Conservation (phyloP, 2,113 vertebrate genomes). For the Dolichotis patagonum region DNA sequence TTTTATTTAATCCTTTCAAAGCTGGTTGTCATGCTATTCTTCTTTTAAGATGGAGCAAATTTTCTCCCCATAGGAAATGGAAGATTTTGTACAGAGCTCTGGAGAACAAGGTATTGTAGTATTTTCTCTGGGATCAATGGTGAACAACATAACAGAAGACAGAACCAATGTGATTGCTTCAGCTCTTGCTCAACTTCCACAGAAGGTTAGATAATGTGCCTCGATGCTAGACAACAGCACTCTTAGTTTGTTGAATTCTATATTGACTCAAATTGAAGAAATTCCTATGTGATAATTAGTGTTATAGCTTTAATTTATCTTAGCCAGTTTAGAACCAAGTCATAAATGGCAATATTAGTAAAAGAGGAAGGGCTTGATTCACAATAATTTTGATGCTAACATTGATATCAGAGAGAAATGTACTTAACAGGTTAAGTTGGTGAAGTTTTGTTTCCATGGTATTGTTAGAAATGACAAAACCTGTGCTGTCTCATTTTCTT, state of each 20-base stretch:
- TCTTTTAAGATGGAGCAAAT: not conserved
- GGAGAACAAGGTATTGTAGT: constrained; percentile 90
- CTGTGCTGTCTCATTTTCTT: not conserved
- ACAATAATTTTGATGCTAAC: not conserved
- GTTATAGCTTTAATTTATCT: not conserved
- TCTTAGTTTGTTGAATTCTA: not conserved
- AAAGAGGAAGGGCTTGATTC: not conserved
- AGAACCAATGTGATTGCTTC: constrained; percentile 88
- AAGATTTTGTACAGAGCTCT: constrained; percentile 92
- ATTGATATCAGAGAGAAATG: not conserved
- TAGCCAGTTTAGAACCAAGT: not conserved
- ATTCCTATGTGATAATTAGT: not conserved
- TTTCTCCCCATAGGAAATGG: constrained; percentile 88
- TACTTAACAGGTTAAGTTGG: not conserved
- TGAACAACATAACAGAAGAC: constrained; percentile 88
- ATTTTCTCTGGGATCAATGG: constrained; percentile 90
- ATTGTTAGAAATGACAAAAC: not conserved
- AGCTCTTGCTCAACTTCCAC: constrained; percentile 91
- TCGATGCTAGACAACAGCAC: not conserved
- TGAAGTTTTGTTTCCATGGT: not conserved
- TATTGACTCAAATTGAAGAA: not conserved
- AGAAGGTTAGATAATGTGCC: constrained; percentile 87
- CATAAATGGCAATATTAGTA: not conserved
- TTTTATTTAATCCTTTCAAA: not conserved
- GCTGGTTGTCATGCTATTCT: not conserved